Conservation (phyloP, 2,113 vertebrate genomes). For the Probosciger aterrimus region DNA sequence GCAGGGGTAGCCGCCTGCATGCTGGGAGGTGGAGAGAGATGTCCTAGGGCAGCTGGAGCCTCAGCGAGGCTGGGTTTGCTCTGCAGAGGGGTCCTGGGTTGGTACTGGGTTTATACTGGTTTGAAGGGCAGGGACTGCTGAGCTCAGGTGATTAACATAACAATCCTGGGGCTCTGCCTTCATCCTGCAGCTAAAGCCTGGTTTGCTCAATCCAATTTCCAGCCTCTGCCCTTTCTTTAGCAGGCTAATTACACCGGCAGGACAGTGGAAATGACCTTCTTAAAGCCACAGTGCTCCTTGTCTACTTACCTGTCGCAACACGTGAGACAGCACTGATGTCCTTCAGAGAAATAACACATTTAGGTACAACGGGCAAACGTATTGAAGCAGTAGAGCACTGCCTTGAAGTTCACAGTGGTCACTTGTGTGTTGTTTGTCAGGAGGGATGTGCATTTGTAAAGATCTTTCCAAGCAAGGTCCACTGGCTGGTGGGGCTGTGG, state of each 20-base stretch:
- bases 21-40: neutral
- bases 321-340: neutral
- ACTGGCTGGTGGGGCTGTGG: accelerated
- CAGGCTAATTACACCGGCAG: slow-evolving; percentile 73
- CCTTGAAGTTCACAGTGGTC: neutral
- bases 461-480: neutral
- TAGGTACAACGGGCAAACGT: neutral
- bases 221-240: slow-evolving; percentile 80
- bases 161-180: slow-evolving; percentile 74
- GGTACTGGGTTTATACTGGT: slow-evolving; percentile 32
- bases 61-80: neutral
- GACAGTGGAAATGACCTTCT: slow-evolving; percentile 70
- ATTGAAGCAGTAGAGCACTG: neutral
- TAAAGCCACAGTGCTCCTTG: slow-evolving; percentile 59
- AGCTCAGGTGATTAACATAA: slow-evolving; percentile 81
- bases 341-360: neutral
- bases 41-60: neutral
- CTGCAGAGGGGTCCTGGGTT: neutral
- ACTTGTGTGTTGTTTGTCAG: neutral
- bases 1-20: neutral
- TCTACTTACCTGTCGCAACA: slow-evolving; percentile 50
- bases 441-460: neutral
- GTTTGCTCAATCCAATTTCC: slow-evolving; percentile 80
- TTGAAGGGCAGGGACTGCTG: slow-evolving; percentile 77
- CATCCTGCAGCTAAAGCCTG: slow-evolving; percentile 74